Conservation (phyloP, 2,113 vertebrate species). For the Paramisgurnus dabryanus region DNA sequence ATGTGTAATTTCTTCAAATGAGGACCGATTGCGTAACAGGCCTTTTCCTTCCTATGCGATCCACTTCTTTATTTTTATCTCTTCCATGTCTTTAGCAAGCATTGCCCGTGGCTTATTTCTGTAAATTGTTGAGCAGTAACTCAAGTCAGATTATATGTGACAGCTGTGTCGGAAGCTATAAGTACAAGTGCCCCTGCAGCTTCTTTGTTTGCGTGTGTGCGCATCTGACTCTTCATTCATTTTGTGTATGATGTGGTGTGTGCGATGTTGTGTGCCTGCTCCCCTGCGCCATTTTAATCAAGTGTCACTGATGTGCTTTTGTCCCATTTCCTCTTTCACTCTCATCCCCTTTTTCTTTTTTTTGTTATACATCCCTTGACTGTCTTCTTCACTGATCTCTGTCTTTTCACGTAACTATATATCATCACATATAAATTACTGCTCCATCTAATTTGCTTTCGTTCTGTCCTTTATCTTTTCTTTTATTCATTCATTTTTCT, state of each 20-base stretch:
- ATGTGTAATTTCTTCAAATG: slow-evolving; percentile 3
- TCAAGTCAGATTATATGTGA: slow-evolving; percentile 60
- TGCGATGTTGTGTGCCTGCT: slow-evolving; percentile 20
- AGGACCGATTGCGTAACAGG: slow-evolving; percentile 1
- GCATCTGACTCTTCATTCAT: slow-evolving; percentile 28
- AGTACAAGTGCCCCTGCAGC: slow-evolving; percentile 51
- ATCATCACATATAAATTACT: not conserved
- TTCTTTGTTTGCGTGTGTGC: slow-evolving; percentile 16
- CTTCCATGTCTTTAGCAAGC: slow-evolving; percentile 25
- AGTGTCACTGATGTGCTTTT: slow-evolving; percentile 6
- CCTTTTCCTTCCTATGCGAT: slow-evolving; percentile 23
- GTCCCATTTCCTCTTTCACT: not conserved
- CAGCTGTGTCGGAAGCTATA: slow-evolving; percentile 57
- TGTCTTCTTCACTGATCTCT: not conserved
- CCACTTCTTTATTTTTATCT: not conserved
- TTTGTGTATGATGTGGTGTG: slow-evolving; percentile 34
- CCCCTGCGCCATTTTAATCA: not conserved
- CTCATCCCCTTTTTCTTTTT: not conserved
- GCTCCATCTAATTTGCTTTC: not conserved
- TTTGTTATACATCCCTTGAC: slow-evolving; percentile 8
- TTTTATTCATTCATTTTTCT: not conserved
- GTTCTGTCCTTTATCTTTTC: not conserved
- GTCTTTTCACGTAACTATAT: not conserved
- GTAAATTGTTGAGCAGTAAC: slow-evolving; percentile 52
- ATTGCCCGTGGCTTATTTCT: slow-evolving; percentile 50